Evolutionary conservation across 2,113 vertebrate genomes (phyloP).

Genomic region (Stegostoma tigrinum): DNA sequence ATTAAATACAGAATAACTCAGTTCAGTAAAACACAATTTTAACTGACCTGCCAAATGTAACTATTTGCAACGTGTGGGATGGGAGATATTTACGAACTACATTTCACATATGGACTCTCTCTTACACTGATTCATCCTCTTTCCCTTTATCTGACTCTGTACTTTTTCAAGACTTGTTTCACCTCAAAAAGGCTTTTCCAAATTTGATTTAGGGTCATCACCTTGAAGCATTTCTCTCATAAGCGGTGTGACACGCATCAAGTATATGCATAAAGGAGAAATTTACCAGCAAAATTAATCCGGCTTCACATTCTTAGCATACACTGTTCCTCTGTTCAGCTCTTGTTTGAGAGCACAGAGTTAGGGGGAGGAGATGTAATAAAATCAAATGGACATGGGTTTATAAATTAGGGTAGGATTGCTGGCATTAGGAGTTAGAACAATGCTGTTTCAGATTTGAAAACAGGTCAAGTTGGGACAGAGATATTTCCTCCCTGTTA

Average conservation of each 20-base stretch:
- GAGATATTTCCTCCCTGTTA: neutral
- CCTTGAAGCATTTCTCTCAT: neutral
- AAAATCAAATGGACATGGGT: neutral
- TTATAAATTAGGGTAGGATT: neutral
- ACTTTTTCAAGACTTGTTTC: neutral
- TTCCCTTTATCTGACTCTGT: neutral
- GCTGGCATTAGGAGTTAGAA: neutral
- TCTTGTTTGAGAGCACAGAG: neutral
- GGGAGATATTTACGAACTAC: neutral
- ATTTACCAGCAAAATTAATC: neutral
- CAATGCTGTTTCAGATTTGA: neutral
- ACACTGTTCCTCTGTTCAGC: neutral
- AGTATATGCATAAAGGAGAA: neutral
- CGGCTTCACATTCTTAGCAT: neutral
- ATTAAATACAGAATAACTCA: slow-evolving; percentile 25
- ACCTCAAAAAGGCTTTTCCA: neutral
- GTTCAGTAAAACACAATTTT: neutral
- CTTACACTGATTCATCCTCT: neutral
- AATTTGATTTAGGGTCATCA: neutral
- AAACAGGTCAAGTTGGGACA: neutral
- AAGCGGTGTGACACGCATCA: no score
- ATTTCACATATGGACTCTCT: neutral
- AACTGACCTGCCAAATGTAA: neutral
- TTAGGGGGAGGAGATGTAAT: neutral
- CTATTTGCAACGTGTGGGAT: neutral